Conservation (phyloP, 2,113 vertebrate species). For the Dasyornis broadbenti region DNA sequence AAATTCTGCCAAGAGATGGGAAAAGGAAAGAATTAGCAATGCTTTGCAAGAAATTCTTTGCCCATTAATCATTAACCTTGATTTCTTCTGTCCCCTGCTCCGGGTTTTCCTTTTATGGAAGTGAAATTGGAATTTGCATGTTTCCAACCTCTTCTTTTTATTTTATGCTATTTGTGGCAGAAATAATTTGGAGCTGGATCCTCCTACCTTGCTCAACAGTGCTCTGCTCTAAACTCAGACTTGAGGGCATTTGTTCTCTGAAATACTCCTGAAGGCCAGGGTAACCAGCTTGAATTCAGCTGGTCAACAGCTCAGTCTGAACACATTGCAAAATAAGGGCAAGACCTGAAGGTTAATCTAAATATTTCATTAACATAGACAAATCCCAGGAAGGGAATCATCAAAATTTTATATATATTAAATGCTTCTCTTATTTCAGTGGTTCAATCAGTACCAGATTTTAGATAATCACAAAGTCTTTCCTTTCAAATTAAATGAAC, state of each 20-base stretch:
- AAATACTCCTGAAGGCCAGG: slow-evolving; percentile 31
- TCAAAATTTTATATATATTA: neutral
- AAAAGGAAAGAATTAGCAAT: neutral
- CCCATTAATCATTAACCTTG: slow-evolving; percentile 76
- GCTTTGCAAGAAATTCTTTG: slow-evolving; percentile 30
- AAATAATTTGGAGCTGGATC: neutral
- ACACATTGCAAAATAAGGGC: neutral
- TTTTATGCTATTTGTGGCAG: neutral
- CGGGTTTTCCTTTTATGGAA: neutral
- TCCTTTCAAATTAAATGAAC: neutral
- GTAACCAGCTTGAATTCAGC: neutral
- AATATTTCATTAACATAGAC: neutral
- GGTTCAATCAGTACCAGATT: neutral
- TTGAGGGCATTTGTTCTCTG: neutral
- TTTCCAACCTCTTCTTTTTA: neutral
- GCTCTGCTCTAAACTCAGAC: neutral
- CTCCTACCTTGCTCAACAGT: neutral
- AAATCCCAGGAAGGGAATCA: neutral
- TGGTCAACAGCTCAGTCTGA: neutral
- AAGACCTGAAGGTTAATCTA: neutral
- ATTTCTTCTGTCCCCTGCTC: neutral
- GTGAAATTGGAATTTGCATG: neutral
- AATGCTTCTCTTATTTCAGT: neutral
- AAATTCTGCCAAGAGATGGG: slow-evolving; percentile 50
- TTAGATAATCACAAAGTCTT: neutral